Conservation (phyloP, 2,113 vertebrate genomes). For the Cryptomyrus ogoouensis region DNA sequence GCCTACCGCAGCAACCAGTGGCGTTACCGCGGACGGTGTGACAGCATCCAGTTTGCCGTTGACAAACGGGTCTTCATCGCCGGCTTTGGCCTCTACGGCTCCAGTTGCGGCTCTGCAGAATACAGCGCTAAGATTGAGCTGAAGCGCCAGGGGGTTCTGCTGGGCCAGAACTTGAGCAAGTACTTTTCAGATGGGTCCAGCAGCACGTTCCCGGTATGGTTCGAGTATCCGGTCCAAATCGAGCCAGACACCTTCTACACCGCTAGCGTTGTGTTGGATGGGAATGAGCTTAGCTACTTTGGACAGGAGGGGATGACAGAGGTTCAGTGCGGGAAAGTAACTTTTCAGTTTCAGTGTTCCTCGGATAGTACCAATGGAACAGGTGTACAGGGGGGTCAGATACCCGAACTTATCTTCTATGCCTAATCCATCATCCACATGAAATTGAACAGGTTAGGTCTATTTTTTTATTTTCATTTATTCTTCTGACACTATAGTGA, state of each 20-base stretch:
- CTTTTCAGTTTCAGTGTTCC: constrained; percentile 97
- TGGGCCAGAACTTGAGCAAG: constrained; percentile 85
- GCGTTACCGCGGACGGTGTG: constrained; percentile 91
- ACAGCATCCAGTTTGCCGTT: constrained; percentile 97
- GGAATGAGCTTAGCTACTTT: constrained; percentile 95
- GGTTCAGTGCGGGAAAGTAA: constrained; percentile 94
- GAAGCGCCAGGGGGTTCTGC: constrained; percentile 81
- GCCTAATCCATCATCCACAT: constrained; percentile 59
- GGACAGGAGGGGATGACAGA: constrained; percentile 98
- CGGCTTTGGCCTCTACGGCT: constrained; percentile 91
- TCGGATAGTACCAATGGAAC: constrained; percentile 98
- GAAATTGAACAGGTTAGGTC: background rate
- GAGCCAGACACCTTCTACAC: constrained; percentile 97
- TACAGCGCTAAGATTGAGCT: constrained; percentile 95
- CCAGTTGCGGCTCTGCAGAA: constrained; percentile 90
- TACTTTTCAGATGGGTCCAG: constrained; percentile 96
- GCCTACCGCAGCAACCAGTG: constrained; percentile 98
- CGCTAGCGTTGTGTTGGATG: constrained; percentile 89
- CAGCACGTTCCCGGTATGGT: constrained; percentile 89
- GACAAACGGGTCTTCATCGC: constrained; percentile 91
- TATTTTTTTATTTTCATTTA: background rate
- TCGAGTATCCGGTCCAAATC: constrained; percentile 92
- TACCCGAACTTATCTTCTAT: constrained; percentile 96
- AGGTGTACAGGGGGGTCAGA: constrained; percentile 93
- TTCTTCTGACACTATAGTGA: background rate